Conservation (phyloP, 2,888 invertebrate genomes). For the Drosophila fungiperda region DNA sequence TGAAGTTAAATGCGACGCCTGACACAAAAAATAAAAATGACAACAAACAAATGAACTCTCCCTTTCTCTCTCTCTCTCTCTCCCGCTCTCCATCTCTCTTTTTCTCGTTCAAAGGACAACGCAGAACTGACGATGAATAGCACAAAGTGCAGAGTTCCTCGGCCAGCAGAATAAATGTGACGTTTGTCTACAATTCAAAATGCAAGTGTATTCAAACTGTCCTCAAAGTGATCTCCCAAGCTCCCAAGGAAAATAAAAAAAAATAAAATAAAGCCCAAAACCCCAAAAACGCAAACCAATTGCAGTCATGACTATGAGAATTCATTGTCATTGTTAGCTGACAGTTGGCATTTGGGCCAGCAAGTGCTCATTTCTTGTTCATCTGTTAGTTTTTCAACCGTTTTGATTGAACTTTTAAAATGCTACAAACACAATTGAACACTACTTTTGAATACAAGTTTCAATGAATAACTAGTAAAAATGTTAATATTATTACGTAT, state of each 20-base stretch:
- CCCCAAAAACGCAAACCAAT: slow-evolving; percentile 7
- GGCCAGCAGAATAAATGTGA: slow-evolving; percentile 31
- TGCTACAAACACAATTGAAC: not conserved
- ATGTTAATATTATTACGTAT: not conserved
- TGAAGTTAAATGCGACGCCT: slow-evolving; percentile 66
- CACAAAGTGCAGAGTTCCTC: slow-evolving; percentile 25
- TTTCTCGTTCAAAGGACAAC: slow-evolving; percentile 34
- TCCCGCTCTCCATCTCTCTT: not conserved
- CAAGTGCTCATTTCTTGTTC: not conserved
- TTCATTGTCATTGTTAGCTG: slow-evolving; percentile 4
- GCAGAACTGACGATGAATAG: slow-evolving; percentile 9
- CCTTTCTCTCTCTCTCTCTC: not conserved
- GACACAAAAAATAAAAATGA: slow-evolving; percentile 52
- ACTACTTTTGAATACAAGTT: not conserved
- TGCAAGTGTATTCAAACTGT: slow-evolving; percentile 27
- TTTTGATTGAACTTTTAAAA: not conserved
- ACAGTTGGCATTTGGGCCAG: not conserved
- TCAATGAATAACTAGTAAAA: not conserved
- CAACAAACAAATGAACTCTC: slow-evolving; percentile 6
- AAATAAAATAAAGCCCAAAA: not conserved
- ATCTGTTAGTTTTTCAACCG: not conserved
- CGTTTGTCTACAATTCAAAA: slow-evolving; percentile 50
- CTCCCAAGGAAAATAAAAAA: not conserved
- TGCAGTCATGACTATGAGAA: slow-evolving; percentile 2
- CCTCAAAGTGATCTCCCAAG: slow-evolving; percentile 13